phyloP scores from a whole-genome alignment of 2,113 vertebrate species.

The Saguinus midas region DNA sequence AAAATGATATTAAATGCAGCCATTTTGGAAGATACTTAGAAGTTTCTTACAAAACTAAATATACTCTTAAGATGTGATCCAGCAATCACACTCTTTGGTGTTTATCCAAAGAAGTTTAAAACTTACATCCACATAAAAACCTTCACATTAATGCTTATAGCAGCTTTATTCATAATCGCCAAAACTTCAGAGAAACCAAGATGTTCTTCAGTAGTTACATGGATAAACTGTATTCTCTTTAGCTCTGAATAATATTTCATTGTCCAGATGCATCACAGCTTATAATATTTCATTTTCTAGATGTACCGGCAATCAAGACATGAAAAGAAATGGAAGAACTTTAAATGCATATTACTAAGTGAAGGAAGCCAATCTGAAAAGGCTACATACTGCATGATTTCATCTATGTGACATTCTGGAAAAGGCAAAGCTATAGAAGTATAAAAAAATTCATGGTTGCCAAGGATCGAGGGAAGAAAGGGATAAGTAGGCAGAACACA shows the following conservation, averaged over 20 bases:
- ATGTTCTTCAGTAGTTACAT: not conserved
- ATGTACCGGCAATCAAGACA: not conserved
- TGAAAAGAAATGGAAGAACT: not conserved
- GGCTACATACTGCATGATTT: not conserved
- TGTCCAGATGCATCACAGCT: too few relatives aligned
- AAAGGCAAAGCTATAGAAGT: not conserved
- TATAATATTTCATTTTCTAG: too few relatives aligned
- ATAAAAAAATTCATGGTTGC: not conserved
- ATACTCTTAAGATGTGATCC: not conserved
- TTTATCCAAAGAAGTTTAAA: not conserved
- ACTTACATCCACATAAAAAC: not conserved
- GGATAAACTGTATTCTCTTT: not conserved
- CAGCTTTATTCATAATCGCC: not conserved
- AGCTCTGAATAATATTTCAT: too few relatives aligned
- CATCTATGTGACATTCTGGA: not conserved
- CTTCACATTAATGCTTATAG: not conserved
- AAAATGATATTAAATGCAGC: not conserved
- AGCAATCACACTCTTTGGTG: not conserved
- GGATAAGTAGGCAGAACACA: not conserved
- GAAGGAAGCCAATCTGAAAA: not conserved
- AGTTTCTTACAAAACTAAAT: not conserved
- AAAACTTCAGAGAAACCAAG: not conserved
- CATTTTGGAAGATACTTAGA: not conserved
- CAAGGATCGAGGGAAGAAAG: not conserved
- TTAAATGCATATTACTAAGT: not conserved